These are phyloP conservation scores for Tupaia tana DNA, from an alignment of 2,113 vertebrate species.

Conservation along the genomic window DNA sequence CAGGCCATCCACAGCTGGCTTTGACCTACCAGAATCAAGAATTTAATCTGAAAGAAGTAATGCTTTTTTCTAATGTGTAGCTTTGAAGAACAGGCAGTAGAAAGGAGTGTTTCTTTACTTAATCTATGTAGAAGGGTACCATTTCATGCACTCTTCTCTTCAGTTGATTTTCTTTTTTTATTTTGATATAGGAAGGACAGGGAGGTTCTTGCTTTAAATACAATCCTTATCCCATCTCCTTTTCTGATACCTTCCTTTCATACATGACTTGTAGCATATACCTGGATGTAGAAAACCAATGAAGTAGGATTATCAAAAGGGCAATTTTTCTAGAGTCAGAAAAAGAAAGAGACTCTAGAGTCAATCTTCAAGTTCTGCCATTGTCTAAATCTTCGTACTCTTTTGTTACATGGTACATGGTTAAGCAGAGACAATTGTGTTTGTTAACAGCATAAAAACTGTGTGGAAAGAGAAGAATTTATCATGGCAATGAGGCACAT, in stretches of 20 bases:
- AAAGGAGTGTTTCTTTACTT: not conserved
- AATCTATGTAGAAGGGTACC: not conserved
- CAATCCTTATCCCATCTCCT: not conserved
- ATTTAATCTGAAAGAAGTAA: not conserved
- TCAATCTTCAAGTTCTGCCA: not conserved
- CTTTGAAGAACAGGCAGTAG: not conserved
- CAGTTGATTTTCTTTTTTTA: not conserved
- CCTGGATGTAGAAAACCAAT: not conserved
- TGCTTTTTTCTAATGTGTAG: not conserved
- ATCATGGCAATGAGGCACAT: no score
- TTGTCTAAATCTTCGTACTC: not conserved
- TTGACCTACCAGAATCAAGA: constrained; percentile 2
- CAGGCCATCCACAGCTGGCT: not conserved
- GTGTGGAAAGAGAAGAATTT: not conserved
- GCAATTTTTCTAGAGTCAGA: not conserved
- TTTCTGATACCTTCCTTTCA: not conserved
- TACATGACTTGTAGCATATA: not conserved
- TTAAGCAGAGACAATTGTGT: not conserved
- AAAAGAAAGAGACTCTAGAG: not conserved
- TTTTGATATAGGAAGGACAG: not conserved
- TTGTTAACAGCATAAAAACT: not conserved
- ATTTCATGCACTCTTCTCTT: not conserved
- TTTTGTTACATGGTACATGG: fast-evolving
- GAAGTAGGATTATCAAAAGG: not conserved
- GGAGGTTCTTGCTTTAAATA: not conserved